Conservation (phyloP, 2,113 vertebrate genomes). For the Dolichotis patagonum region DNA sequence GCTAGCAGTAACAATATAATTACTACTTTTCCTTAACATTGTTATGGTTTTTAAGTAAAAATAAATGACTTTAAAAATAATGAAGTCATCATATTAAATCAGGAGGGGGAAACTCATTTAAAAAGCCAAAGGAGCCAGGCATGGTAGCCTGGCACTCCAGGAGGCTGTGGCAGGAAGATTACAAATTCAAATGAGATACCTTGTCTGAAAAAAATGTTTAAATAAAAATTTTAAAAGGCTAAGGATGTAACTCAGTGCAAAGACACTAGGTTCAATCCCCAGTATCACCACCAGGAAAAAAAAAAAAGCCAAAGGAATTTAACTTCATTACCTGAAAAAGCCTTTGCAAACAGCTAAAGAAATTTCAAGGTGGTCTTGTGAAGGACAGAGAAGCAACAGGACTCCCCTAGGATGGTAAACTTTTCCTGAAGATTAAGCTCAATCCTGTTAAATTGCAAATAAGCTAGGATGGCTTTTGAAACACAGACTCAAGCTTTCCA, state of each 20-base stretch:
- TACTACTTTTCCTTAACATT: background rate
- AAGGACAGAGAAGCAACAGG: constrained; percentile 26
- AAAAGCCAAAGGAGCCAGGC: background rate
- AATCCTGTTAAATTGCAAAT: constrained; percentile 48
- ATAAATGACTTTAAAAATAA: background rate
- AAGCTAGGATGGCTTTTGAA: background rate
- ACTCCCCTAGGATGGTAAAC: background rate
- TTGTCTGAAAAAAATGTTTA: background rate
- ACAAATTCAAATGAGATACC: background rate
- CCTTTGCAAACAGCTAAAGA: background rate
- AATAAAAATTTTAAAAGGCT: background rate
- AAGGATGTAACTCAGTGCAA: background rate
- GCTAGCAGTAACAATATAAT: background rate
- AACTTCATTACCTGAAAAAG: constrained; percentile 27
- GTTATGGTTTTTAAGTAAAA: constrained; percentile 38
- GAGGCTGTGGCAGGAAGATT: background rate
- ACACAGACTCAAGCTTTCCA: background rate
- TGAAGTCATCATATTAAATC: background rate
- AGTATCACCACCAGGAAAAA: background rate
- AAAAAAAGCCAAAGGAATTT: background rate
- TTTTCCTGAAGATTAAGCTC: constrained; percentile 55
- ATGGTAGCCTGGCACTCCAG: background rate
- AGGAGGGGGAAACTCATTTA: background rate
- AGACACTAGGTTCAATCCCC: background rate
- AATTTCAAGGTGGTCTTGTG: constrained; percentile 28